Evolutionary conservation across 1,140 invertebrate genomes (phyloP).

Genomic region (Ips typographus): DNA sequence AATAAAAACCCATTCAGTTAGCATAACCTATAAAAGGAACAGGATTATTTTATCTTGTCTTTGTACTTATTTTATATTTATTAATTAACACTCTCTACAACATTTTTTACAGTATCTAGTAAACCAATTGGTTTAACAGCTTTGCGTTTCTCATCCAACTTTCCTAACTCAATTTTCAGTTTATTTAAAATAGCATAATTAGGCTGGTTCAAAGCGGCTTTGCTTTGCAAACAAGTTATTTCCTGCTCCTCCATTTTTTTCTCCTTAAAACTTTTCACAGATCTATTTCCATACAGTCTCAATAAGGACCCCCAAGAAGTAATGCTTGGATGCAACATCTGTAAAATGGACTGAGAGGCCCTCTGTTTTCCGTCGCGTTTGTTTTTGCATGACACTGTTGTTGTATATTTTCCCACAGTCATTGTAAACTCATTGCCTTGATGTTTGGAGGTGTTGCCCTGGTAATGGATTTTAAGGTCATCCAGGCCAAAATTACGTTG

Average conservation of each 20-base stretch:
- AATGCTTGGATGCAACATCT: conserved; percentile 87
- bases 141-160: conserved; percentile 67
- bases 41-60: too few species aligned
- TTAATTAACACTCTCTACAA: conserved; percentile 6
- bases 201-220: conserved; percentile 87
- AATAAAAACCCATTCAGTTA: too few species aligned
- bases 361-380: conserved; percentile 97
- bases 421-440: conserved; percentile 94
- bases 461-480: conserved; percentile 83
- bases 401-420: conserved; percentile 89
- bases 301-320: conserved; percentile 93
- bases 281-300: conserved; percentile 88
- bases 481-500: conserved; percentile 90
- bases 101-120: conserved; percentile 50
- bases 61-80: too few species aligned
- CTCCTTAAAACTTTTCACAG: conserved; percentile 90
- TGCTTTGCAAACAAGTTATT: conserved; percentile 88
- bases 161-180: conserved; percentile 84
- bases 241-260: conserved; percentile 94
- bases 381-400: conserved; percentile 88
- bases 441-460: conserved; percentile 80
- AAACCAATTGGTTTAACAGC: conserved; percentile 74
- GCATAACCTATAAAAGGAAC: too few species aligned
- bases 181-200: conserved; percentile 93
- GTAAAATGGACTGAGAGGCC: conserved; percentile 92